phyloP scores from a whole-genome alignment of 2,113 vertebrate genomes.

The Dermatemys mawii region DNA sequence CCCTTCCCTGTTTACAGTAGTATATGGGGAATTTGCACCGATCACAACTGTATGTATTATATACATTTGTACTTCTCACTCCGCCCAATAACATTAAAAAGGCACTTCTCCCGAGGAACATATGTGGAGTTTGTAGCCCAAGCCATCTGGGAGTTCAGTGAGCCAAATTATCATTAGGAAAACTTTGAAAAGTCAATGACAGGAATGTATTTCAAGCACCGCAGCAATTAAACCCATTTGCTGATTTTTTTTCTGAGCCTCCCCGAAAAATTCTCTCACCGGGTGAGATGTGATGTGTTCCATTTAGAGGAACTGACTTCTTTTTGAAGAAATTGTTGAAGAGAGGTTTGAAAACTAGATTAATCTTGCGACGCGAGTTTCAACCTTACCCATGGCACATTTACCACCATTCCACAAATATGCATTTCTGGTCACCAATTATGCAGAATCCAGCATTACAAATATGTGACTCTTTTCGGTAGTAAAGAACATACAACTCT shows the following conservation, averaged over 20 bases:
- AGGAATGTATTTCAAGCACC: neutral
- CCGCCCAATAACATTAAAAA: neutral
- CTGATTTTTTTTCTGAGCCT: neutral
- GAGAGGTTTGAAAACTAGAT: neutral
- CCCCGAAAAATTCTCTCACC: neutral
- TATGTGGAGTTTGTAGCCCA: neutral
- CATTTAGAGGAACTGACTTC: neutral
- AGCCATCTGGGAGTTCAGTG: neutral
- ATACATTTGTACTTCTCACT: neutral
- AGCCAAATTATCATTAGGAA: neutral
- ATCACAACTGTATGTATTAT: neutral
- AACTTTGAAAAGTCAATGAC: neutral
- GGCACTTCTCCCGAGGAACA: neutral
- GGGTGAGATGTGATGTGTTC: neutral
- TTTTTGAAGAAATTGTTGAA: neutral
- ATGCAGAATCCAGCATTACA: neutral
- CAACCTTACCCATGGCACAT: neutral
- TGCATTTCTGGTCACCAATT: neutral
- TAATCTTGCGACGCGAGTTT: neutral
- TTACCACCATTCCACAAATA: neutral
- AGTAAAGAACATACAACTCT: neutral
- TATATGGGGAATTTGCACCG: accelerated
- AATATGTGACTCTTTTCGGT: neutral
- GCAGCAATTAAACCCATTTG: accelerated
- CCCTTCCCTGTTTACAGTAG: neutral